Conservation (phyloP, 2,888 invertebrate species). For the Sylvicola fuscatus region DNA sequence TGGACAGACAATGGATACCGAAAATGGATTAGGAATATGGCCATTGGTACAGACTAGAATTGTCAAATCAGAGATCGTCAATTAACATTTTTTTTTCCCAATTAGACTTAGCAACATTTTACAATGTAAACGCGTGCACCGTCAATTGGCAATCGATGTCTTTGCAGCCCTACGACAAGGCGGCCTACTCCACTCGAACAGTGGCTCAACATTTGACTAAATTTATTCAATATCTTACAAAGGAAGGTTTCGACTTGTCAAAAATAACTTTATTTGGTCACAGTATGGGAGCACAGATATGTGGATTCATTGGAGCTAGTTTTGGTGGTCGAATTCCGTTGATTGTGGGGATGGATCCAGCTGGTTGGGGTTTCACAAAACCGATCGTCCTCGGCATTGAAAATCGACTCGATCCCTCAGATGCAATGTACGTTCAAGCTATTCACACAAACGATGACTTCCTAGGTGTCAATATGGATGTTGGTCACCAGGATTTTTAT, state of each 20-base stretch:
- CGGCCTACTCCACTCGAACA: neutral
- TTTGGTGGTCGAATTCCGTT: neutral
- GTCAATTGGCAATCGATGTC: constrained; percentile 1
- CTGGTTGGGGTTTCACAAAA: constrained; percentile 25
- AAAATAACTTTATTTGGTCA: neutral
- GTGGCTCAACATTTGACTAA: neutral
- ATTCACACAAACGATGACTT: constrained; percentile 27
- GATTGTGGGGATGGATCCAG: constrained; percentile 22
- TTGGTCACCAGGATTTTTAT: constrained; percentile 28
- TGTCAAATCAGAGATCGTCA: too few species aligned
- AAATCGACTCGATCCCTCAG: constrained; percentile 19
- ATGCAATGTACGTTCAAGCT: constrained; percentile 27
- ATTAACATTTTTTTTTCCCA: too few species aligned
- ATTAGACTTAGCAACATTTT: neutral
- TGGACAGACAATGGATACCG: constrained; percentile 2
- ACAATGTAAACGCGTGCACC: constrained; percentile 1
- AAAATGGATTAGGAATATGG: constrained; percentile 2
- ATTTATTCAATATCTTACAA: constrained; percentile 1
- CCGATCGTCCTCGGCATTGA: constrained; percentile 14
- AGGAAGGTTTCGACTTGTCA: neutral
- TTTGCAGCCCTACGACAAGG: neutral
- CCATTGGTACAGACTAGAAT: too few species aligned
- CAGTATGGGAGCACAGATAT: neutral
- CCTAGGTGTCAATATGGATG: constrained; percentile 22
- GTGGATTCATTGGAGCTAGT: neutral